These are phyloP conservation scores for Sphaerophoria taeniata DNA, from an alignment of 2,888 invertebrate genomes.

Conservation along the genomic window DNA sequence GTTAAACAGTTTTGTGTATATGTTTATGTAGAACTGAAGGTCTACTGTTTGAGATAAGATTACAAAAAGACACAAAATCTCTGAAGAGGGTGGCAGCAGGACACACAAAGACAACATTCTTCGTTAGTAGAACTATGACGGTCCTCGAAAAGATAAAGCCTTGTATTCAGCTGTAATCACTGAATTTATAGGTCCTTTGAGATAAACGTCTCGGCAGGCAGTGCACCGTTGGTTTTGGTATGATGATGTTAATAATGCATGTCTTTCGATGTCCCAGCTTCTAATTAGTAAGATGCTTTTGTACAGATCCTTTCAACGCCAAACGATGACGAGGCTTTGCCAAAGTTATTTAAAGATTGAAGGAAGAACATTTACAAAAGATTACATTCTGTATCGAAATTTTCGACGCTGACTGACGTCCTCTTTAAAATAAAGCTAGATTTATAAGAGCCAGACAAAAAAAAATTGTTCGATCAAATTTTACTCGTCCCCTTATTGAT, in stretches of 20 bases:
- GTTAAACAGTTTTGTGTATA: constrained; percentile 30
- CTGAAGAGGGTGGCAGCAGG: constrained; percentile 31
- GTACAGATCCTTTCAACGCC: constrained; percentile 19
- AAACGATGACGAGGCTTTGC: background rate
- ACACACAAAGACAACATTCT: constrained; percentile 33
- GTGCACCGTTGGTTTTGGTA: constrained; percentile 59
- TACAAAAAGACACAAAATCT: constrained; percentile 30
- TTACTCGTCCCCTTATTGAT: constrained; percentile 66
- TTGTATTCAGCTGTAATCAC: constrained; percentile 75
- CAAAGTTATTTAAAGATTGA: constrained; percentile 27
- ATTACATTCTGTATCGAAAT: constrained; percentile 15
- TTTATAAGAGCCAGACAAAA: constrained; percentile 28
- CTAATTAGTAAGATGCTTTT: constrained; percentile 63
- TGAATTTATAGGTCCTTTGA: constrained; percentile 75
- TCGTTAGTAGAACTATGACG: constrained; percentile 48
- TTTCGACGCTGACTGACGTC: constrained; percentile 36
- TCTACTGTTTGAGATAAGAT: constrained; percentile 57
- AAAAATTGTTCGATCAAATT: constrained; percentile 52
- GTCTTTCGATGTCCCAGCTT: constrained; percentile 71
- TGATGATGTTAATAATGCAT: constrained; percentile 74
- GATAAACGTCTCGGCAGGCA: constrained; percentile 72
- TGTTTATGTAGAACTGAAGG: constrained; percentile 55
- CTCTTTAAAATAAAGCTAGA: constrained; percentile 59
- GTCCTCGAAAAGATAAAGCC: constrained; percentile 71
- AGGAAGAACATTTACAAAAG: background rate